A percentile compares a stretch with the other conserved stretches of the same genome.
These are phyloP conservation scores for Drosophila repletoides DNA, from an alignment of 1,140 invertebrate species.

Conservation along the genomic window DNA sequence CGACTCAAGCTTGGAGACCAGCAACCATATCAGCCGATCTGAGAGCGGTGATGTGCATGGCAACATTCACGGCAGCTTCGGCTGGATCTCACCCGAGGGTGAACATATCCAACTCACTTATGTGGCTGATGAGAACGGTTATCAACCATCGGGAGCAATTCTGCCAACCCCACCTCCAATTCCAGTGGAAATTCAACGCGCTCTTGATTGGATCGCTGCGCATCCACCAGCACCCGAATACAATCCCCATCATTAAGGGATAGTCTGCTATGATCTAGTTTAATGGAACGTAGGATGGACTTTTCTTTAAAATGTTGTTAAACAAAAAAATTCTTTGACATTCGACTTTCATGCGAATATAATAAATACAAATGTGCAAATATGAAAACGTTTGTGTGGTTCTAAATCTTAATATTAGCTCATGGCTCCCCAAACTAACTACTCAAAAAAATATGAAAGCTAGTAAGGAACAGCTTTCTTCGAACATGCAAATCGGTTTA, in stretches of 20 bases:
- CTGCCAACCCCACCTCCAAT: slow-evolving; percentile 77
- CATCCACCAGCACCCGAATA: slow-evolving; percentile 49
- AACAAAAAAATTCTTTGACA: slow-evolving; percentile 1
- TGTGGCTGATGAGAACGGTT: slow-evolving; percentile 85
- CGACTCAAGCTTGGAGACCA: slow-evolving; percentile 82
- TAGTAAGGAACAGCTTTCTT: no score
- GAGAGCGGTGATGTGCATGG: slow-evolving; percentile 82
- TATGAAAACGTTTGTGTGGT: neutral
- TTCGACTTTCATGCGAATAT: neutral
- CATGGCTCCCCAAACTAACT: no score
- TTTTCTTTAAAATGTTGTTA: neutral
- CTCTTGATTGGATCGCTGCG: slow-evolving; percentile 82
- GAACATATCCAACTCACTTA: slow-evolving; percentile 83
- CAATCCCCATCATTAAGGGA: neutral
- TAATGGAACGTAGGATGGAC: neutral
- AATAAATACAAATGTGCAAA: slow-evolving; percentile 30
- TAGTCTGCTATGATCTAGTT: neutral
- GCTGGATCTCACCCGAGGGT: slow-evolving; percentile 75
- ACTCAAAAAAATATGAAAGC: no score
- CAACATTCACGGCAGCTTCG: slow-evolving; percentile 55
- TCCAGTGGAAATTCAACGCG: slow-evolving; percentile 50
- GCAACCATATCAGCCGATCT: slow-evolving; percentile 84
- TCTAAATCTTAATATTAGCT: no score
- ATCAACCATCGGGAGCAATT: slow-evolving; percentile 82
- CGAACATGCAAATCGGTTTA: no score